Base-by-base conservation (phyloP, 2,797 vertebrate species). In the Catamblyrhynchus diadema region DNA sequence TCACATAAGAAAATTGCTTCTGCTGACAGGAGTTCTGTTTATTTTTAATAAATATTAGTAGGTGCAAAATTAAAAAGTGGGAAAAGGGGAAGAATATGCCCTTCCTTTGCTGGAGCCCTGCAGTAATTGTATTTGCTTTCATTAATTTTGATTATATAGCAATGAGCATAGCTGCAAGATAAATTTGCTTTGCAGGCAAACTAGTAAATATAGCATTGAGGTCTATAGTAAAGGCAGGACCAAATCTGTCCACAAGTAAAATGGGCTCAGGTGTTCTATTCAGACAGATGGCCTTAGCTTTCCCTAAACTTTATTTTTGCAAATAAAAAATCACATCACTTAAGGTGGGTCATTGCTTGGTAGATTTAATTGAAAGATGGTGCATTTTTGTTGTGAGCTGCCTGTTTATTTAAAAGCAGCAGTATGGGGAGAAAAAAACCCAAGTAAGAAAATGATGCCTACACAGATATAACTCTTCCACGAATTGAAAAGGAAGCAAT, bases 121-220 rank as follows among this genome's bases (percentile, higher is more conserved):
- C 16, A 84, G 67, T 69, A 84, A 59, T 54, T 94, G 9, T 42
- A 67, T 95, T 90, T 94, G 73, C 21, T 95, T 24, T 28, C 67
- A 20, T 86, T 88, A 88, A 78, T 92, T 95, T 74, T 90, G 47
- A 14, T 77, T 81, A 93, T 25, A 24, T 41, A 94, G 37, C 54
- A 94, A 87, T 10, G 6, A 82, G 37, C 1, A 0, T 22, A 81
- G 57, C 51, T 86, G 70, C 50, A 95, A 94, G 70, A 71, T 69
- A 89, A 94, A 90, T 94, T 86, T 47, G 2, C 57, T 90, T 92
- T 97, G 53, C 35, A 60, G 61, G 6, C 44, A 78, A 82, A 24
- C 22, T 48, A 48, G 22, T 79, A 96, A 96, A 92, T 71, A 72
- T 14, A 94, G 39, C 45, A 32, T 23, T 65, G 81, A 74, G 28